Conservation (phyloP, 2,888 invertebrate genomes). For the Autographa gamma region DNA sequence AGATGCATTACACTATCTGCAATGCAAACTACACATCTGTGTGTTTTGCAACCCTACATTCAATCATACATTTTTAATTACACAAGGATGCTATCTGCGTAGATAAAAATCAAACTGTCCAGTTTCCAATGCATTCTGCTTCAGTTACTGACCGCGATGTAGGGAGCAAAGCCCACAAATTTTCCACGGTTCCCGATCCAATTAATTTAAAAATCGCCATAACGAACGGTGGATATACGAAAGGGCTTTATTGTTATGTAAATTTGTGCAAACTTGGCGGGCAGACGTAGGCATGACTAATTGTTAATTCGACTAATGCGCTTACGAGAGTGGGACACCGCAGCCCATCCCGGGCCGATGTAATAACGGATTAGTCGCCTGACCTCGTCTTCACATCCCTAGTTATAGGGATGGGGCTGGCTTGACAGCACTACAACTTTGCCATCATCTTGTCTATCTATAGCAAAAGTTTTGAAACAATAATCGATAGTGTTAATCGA, state of each 20-base stretch:
- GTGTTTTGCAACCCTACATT: slow-evolving; percentile 23
- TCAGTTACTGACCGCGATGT: slow-evolving; percentile 74
- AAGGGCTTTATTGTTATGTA: slow-evolving; percentile 88
- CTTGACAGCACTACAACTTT: not conserved
- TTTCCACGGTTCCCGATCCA: slow-evolving; percentile 84
- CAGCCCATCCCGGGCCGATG: slow-evolving; percentile 67
- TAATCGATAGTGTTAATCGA: slow-evolving; percentile 1
- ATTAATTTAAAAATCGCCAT: slow-evolving; percentile 88
- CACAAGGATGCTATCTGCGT: slow-evolving; percentile 25
- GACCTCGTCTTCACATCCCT: slow-evolving; percentile 55
- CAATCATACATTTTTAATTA: slow-evolving; percentile 36
- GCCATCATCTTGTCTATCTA: not conserved
- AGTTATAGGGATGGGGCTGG: slow-evolving; percentile 13
- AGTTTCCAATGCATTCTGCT: slow-evolving; percentile 39
- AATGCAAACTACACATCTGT: slow-evolving; percentile 27
- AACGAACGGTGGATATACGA: slow-evolving; percentile 70
- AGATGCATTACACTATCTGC: slow-evolving; percentile 8
- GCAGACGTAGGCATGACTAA: slow-evolving; percentile 87
- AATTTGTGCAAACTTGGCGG: slow-evolving; percentile 86
- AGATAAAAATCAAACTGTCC: slow-evolving; percentile 40
- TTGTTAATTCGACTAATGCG: slow-evolving; percentile 88
- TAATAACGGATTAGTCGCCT: slow-evolving; percentile 69
- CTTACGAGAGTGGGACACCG: slow-evolving; percentile 79
- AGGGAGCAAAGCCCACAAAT: slow-evolving; percentile 74
- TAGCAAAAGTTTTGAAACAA: slow-evolving; percentile 1